Conservation (phyloP, 1,140 invertebrate genomes). For the Drosophila nigrodunni region DNA sequence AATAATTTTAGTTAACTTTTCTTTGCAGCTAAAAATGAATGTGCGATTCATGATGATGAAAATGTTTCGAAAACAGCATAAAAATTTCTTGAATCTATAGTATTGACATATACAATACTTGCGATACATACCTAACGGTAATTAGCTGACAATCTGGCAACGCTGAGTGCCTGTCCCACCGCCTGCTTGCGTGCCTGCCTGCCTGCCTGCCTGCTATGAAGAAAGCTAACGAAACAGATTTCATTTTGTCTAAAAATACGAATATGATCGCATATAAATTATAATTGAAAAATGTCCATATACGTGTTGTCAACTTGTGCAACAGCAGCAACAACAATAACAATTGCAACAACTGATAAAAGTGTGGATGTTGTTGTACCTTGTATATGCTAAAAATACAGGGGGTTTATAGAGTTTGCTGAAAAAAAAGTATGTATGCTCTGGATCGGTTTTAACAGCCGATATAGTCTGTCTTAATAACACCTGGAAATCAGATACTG, state of each 20-base stretch:
- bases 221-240: slow-evolving; percentile 14
- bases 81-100: no score
- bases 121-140: not conserved
- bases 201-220: not conserved
- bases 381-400: no score
- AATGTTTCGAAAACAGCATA: not conserved
- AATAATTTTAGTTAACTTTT: no score
- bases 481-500: no score
- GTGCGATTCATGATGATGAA: not conserved
- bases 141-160: not conserved
- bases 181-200: no score
- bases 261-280: slow-evolving; percentile 76
- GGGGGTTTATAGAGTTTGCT: no score
- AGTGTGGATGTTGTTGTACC: slow-evolving; percentile 9
- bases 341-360: slow-evolving; percentile 45
- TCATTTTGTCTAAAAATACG: slow-evolving; percentile 66
- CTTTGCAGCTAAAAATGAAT: no score
- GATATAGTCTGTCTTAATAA: no score
- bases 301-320: slow-evolving; percentile 40
- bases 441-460: no score
- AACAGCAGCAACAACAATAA: slow-evolving; percentile 25
- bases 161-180: not conserved
- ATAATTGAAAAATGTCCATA: slow-evolving; percentile 75
- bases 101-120: not conserved
- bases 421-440: no score